Conservation (phyloP, 2,888 invertebrate genomes). For the Drosophila formosana region DNA sequence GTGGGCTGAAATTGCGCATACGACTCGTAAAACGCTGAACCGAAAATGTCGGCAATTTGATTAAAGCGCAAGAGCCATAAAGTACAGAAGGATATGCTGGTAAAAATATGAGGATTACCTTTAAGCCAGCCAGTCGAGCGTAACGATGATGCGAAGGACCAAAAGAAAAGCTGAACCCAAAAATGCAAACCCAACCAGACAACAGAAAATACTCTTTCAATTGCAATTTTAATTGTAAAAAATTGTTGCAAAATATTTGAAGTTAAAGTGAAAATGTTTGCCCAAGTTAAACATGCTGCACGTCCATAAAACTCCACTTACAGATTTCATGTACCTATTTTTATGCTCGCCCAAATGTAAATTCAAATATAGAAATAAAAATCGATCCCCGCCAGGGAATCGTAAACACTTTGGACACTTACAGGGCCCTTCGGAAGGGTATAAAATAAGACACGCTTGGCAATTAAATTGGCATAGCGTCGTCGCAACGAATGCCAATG, state of each 20-base stretch:
- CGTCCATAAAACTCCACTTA: background rate
- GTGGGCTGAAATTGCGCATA: constrained; percentile 60
- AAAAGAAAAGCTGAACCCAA: background rate
- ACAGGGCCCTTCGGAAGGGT: constrained; percentile 7
- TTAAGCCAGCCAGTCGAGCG: constrained; percentile 50
- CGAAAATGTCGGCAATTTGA: constrained; percentile 58
- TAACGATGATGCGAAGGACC: constrained; percentile 13
- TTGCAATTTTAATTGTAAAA: background rate
- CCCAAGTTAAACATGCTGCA: background rate
- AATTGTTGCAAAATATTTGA: background rate
- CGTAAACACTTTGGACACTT: constrained; percentile 13
- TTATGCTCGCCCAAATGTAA: background rate
- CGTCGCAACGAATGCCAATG: constrained; percentile 22
- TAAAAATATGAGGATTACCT: constrained; percentile 52
- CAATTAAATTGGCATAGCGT: constrained; percentile 61
- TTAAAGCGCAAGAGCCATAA: constrained; percentile 58
- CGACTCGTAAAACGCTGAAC: constrained; percentile 45
- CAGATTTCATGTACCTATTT: constrained; percentile 5
- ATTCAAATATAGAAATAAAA: constrained; percentile 7
- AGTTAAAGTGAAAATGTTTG: background rate
- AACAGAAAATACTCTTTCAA: constrained; percentile 4
- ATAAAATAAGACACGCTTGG: constrained; percentile 40
- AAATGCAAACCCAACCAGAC: background rate
- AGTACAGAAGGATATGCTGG: constrained; percentile 38
- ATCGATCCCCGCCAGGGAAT: background rate